Evolutionary conservation across 2,113 vertebrate genomes (phyloP), one percentile per base, ranked within the genome.

Genomic region (Apeltes quadracus): DNA sequence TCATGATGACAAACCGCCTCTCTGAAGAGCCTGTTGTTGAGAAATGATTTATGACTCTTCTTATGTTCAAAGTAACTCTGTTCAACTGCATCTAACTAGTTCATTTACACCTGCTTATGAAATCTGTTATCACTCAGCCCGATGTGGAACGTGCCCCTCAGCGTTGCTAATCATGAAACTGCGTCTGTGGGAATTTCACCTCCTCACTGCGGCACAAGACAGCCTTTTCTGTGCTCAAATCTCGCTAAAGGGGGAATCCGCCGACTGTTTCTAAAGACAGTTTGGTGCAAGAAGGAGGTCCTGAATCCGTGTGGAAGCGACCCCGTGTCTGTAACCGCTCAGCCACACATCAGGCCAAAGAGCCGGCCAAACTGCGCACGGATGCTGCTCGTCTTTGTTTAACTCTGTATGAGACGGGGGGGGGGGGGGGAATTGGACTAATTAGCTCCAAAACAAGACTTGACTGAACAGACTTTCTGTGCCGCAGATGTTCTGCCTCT

Each of bases 361-460:
- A 61, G 75, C 78, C 75, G 71, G 71, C 84, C 83, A 75, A 81
- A 62, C 67, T 36, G 62, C 83, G 72, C 75, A 50, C 72, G 73
- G 83, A 65, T 61, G 74, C 81, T 43, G 78, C 73, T 84, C 5
- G 38, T 84, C 82, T 87, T 92, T 82, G 88, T 86, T 85, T 86
- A 84, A 78, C 84, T 74, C 73, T 82, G 79, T 69, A 81, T 58
- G 76, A 85, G 87, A 88, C 62, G 68, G 36, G 71, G 87, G 81
- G 82, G 81, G 77, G 75, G 89, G 29, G 29, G 29, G 29, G 29
- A 92, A 92, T 92, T 91, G 87, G 89, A 80, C 89, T 89, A 90
- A 90, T 90, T 90, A 90, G 79, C 69, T 73, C 64, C 76, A 84
- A 88, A 87, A 86, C 75, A 86, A 80, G 81, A 72, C 76, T 79